A percentile compares a stretch with the other conserved stretches of the same genome.
These are phyloP conservation scores for Rhagonycha fulva DNA, from an alignment of 2,888 invertebrate species.

Conservation along the genomic window DNA sequence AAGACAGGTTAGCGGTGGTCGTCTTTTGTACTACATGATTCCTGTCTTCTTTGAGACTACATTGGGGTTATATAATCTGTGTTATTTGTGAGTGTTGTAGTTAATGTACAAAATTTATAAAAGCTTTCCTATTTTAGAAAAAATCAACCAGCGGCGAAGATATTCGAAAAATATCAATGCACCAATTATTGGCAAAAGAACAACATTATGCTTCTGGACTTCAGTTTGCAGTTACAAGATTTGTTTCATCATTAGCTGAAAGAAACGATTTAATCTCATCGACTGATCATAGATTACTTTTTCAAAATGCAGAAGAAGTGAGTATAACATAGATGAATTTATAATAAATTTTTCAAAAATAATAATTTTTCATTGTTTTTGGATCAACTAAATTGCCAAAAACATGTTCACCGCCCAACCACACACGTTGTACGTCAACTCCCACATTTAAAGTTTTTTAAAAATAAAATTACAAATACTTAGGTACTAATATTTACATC, in stretches of 20 bases:
- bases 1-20: no score
- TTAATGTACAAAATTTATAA: background rate
- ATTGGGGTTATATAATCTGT: no score
- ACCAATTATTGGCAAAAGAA: constrained; percentile 76
- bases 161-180: constrained; percentile 70
- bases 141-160: constrained; percentile 58
- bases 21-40: no score
- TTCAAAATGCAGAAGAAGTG: constrained; percentile 86
- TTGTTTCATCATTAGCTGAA: constrained; percentile 75
- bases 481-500: no score
- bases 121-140: constrained; percentile 41
- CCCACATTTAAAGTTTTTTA: no score
- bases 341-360: no score
- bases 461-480: no score
- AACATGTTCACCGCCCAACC: no score
- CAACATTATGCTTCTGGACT: constrained; percentile 78
- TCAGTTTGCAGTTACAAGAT: constrained; percentile 79
- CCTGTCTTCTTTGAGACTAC: no score
- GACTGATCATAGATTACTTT: constrained; percentile 77
- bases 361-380: no score
- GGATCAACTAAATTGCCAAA: no score
- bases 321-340: constrained; percentile 28
- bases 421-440: no score
- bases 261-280: constrained; percentile 76
- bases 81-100: constrained; percentile 51